Percentiles rank a stretch among this genome's conserved stretches.
Conservation (phyloP, 92 coral and sea anemone species). For the Porites divaricata region DNA sequence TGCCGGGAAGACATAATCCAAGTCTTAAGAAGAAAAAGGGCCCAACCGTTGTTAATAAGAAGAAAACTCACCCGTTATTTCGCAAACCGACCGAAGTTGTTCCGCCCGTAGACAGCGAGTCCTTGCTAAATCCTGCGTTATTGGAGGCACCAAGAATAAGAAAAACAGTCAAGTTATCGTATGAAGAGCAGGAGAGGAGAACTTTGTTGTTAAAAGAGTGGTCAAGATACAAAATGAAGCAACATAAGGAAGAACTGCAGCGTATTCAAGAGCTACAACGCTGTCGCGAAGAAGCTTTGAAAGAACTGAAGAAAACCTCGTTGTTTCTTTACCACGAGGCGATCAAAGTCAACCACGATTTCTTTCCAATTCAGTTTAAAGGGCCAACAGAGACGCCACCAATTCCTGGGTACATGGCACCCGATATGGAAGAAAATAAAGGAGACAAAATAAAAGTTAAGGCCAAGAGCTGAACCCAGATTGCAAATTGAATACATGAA, state of each 20-base stretch:
- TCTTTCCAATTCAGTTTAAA: slow-evolving; percentile 85
- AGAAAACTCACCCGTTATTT: slow-evolving; percentile 52
- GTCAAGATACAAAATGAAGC: slow-evolving; percentile 93
- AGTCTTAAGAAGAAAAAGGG: slow-evolving; percentile 81
- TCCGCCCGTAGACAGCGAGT: slow-evolving; percentile 94
- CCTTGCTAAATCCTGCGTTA: slow-evolving; percentile 70
- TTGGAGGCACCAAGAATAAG: slow-evolving; percentile 73
- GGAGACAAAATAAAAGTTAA: slow-evolving; percentile 23
- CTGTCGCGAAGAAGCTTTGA: slow-evolving; percentile 90
- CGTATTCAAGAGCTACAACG: slow-evolving; percentile 84
- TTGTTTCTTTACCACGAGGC: slow-evolving; percentile 86
- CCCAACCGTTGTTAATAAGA: slow-evolving; percentile 72
- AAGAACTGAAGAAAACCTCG: slow-evolving; percentile 89
- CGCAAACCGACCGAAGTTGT: slow-evolving; percentile 93
- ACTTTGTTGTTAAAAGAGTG: slow-evolving; percentile 89
- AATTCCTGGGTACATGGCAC: slow-evolving; percentile 85
- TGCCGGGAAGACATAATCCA: slow-evolving; percentile 89
- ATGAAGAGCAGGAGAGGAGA: slow-evolving; percentile 82
- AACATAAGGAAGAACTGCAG: slow-evolving; percentile 91
- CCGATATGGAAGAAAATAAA: slow-evolving; percentile 82
- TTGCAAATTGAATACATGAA: not conserved
- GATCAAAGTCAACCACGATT: slow-evolving; percentile 76
- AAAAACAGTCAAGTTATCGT: slow-evolving; percentile 51
- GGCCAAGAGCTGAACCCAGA: not conserved
- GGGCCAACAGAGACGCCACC: slow-evolving; percentile 99